Evolutionary conservation across 1,140 invertebrate species (phyloP), one percentile per base, ranked within the genome.

Genomic region (Dinoponera quadriceps): DNA sequence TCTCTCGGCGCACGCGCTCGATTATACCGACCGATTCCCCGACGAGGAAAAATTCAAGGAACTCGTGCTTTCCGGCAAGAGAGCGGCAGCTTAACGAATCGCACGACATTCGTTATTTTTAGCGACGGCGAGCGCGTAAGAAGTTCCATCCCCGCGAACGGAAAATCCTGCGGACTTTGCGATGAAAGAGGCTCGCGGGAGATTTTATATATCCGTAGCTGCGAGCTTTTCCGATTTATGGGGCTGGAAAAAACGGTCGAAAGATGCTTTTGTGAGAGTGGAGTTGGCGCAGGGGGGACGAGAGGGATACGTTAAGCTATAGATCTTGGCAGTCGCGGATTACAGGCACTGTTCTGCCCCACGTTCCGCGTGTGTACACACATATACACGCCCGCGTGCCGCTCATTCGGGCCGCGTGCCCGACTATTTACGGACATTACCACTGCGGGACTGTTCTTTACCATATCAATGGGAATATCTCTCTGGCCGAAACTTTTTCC

Each of bases 171-270:
- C 13, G 7, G 62, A 49, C 18, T 75, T 62, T 5, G 25, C 57
- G 44, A 62, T 75, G 38, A 62, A 49, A 59, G n/a, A 49, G 9
- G 7, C 16, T 57, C 14, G 20, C 3, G 51, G 22, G 55, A 27
- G 27, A 60, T 33, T 5, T 75, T 75, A 62, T 75, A 75, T 74
- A 74, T 62, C 25, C 33, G 38, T 2, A 33, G 44, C 9, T 3
- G 33, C 57, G n/a, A 62, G n/a, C 18, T 11, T 29, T 29, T 25
- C 48, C 72, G 57, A 75, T 75, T 75, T 75, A 74, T 60, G 57
- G 22, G 54, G 33, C 59, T 73, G 71, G 72, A 74, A 74, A 74
- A 74, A 59, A 73, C 71, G 55, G 55, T 73, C 16, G 71, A 73
- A 60, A 60, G 38, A 74, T 11, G 72, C 55, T 74, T 74, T 60